A percentile compares a stretch with the other conserved stretches of the same genome.
Evolutionary conservation across 2,113 vertebrate species (phyloP).

Genomic region (Cygnus buccinator): DNA sequence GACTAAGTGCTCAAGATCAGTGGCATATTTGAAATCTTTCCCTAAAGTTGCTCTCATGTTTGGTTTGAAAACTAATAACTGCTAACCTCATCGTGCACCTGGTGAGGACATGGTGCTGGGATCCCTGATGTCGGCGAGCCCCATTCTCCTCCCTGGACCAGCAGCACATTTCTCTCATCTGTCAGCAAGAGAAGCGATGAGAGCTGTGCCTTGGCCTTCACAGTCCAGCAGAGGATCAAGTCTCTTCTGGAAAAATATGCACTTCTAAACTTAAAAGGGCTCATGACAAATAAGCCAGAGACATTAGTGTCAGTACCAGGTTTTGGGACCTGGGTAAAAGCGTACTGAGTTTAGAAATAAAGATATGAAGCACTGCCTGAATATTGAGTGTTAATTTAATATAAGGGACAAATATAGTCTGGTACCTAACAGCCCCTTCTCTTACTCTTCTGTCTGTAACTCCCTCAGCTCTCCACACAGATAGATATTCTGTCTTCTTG

Average conservation of each 20-base stretch:
- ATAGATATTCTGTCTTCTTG: neutral
- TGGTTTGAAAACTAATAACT: neutral
- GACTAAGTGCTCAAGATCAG: neutral
- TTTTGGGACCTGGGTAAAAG: neutral
- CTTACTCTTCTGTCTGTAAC: neutral
- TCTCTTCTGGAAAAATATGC: neutral
- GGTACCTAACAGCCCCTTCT: neutral
- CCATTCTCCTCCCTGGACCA: neutral
- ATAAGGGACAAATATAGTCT: neutral
- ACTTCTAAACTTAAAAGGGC: neutral
- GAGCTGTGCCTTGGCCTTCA: neutral
- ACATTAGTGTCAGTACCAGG: neutral
- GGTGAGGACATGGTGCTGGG: neutral
- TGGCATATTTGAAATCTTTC: neutral
- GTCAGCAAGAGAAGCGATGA: fast-evolving
- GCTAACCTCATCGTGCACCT: neutral
- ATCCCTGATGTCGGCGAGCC: neutral
- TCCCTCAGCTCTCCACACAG: neutral
- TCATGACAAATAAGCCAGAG: neutral
- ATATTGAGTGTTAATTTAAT: neutral
- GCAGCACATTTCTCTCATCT: neutral
- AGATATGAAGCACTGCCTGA: neutral
- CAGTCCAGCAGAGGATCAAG: fast-evolving
- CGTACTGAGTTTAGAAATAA: neutral
- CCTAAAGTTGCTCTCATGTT: neutral